Evolutionary conservation across 1,140 invertebrate species (phyloP).

Genomic region (Drosophila bifasciata): DNA sequence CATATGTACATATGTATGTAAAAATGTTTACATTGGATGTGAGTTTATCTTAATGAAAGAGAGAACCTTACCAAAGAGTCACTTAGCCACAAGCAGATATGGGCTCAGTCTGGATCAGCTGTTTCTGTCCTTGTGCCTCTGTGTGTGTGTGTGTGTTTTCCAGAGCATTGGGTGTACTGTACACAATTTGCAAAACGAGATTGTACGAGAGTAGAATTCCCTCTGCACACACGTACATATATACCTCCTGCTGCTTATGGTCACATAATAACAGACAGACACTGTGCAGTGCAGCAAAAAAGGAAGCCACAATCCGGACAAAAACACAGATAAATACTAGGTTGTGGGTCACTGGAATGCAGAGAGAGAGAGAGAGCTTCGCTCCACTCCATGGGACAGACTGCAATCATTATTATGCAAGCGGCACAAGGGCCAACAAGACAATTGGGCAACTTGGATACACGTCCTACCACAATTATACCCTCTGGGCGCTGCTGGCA

Average conservation of each 20-base stretch:
- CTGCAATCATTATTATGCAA: slow-evolving; percentile 59
- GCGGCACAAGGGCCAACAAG: slow-evolving; percentile 28
- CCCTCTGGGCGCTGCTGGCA: slow-evolving; percentile 18
- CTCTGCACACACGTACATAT: background rate
- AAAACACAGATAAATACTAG: slow-evolving; percentile 56
- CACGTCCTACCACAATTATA: slow-evolving; percentile 40
- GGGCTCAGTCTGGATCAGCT: no score
- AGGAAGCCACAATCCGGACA: slow-evolving; percentile 51
- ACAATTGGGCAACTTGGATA: slow-evolving; percentile 32
- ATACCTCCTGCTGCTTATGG: slow-evolving; percentile 13
- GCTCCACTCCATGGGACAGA: slow-evolving; percentile 4
- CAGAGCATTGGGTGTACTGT: no score
- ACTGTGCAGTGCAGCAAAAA: slow-evolving; percentile 15
- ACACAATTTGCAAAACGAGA: slow-evolving; percentile 14
- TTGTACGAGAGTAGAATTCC: slow-evolving; percentile 2
- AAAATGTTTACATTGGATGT: no score
- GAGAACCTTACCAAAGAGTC: slow-evolving; percentile 3
- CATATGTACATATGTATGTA: no score
- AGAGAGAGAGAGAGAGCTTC: background rate
- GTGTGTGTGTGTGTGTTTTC: slow-evolving; percentile 2
- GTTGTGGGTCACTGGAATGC: background rate
- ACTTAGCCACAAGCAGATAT: no score
- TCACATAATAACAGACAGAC: slow-evolving; percentile 45
- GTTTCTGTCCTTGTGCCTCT: background rate
- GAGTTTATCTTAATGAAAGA: slow-evolving; percentile 6